These are phyloP conservation scores for roundworm (Caenorhabditis elegans) DNA, from an alignment of 1,140 invertebrate genomes.

Conservation along the genomic window WBcel235 BX284602.5:9826001-9826500, in stretches of 20 bases:
- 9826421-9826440: too few species aligned
- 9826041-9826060: not conserved
- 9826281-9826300: too few species aligned
- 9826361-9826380: too few species aligned
- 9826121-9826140: not conserved
- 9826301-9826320: too few species aligned
- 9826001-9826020: conserved; percentile 32
- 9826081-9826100: conserved; percentile 13
- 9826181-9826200: not conserved
- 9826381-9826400: too few species aligned
- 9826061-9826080: not conserved
- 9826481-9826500: too few species aligned
- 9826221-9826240: not conserved
- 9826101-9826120: not conserved
- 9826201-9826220: conserved; percentile 16
- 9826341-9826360: too few species aligned
- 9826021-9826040: conserved; percentile 7
- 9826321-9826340: too few species aligned
- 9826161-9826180: not conserved
- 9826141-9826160: not conserved
- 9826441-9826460: too few species aligned
- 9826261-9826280: too few species aligned
- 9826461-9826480: too few species aligned
- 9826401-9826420: too few species aligned
- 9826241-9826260: not conserved